Percentiles rank a stretch among this genome's conserved stretches.
Evolutionary conservation across 2,888 invertebrate species (phyloP).

Genomic region (Tachina lurida): DNA sequence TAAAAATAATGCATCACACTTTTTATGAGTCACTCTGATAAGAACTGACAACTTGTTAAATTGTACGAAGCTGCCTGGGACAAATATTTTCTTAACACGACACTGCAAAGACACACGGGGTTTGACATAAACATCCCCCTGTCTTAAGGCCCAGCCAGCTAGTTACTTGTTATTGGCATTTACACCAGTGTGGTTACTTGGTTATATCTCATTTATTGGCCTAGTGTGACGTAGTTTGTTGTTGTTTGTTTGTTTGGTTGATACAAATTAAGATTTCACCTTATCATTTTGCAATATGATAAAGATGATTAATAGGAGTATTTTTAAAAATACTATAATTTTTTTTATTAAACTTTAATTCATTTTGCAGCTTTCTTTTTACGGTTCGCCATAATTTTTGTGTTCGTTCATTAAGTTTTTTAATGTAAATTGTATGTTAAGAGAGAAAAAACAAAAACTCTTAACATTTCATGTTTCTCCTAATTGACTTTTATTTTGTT

Average conservation of each 20-base stretch:
- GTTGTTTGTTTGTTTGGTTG: not conserved
- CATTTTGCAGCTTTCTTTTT: slow-evolving; percentile 37
- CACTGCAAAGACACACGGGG: slow-evolving; percentile 35
- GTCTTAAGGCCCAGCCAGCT: not conserved
- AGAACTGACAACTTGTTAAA: slow-evolving; percentile 53
- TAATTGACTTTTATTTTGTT: slow-evolving; percentile 2
- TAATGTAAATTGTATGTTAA: slow-evolving; percentile 35
- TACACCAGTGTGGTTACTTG: too few relatives aligned
- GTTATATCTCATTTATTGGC: not conserved
- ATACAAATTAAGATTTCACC: slow-evolving; percentile 31
- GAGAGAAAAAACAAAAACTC: not conserved
- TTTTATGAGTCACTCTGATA: slow-evolving; percentile 51
- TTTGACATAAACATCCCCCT: slow-evolving; percentile 47
- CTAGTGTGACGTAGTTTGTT: slow-evolving; percentile 37
- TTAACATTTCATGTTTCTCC: slow-evolving; percentile 16
- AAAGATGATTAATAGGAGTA: slow-evolving; percentile 39
- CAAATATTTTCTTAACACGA: slow-evolving; percentile 56
- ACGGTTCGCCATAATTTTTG: not conserved
- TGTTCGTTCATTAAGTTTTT: slow-evolving; percentile 8
- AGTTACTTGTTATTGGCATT: not conserved
- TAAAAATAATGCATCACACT: slow-evolving; percentile 37
- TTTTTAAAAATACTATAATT: not conserved
- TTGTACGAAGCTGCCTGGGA: slow-evolving; percentile 25
- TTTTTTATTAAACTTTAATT: slow-evolving; percentile 19
- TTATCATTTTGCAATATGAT: slow-evolving; percentile 28